Conservation (phyloP, 2,113 vertebrate genomes). For the Rhabdornis inornatus region DNA sequence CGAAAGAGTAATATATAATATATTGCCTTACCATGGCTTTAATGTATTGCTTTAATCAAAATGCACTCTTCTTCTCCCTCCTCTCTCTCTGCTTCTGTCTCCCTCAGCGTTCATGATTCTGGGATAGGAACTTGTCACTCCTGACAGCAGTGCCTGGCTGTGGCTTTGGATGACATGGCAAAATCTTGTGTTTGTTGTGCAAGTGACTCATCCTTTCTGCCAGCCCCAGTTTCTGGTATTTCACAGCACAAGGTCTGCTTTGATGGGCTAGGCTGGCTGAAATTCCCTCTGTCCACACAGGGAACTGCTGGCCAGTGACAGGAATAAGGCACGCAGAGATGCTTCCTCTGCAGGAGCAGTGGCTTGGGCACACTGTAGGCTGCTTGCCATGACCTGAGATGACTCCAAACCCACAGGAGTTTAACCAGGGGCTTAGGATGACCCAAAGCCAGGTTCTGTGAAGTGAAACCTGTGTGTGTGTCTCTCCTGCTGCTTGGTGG, state of each 20-base stretch:
- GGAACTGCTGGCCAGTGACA: neutral
- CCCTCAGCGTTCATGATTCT: neutral
- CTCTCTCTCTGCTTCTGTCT: neutral
- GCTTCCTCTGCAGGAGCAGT: neutral
- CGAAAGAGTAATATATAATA: neutral
- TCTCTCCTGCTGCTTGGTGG: neutral
- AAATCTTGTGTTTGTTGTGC: neutral
- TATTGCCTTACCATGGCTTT: neutral
- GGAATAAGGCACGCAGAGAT: neutral
- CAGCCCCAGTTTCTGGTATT: neutral
- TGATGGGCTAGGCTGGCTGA: neutral
- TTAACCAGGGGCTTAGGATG: neutral
- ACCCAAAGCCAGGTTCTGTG: neutral
- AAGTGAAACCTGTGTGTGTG: neutral
- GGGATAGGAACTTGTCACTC: neutral
- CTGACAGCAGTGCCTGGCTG: neutral
- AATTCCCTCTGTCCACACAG: neutral
- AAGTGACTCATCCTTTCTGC: neutral
- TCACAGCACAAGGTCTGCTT: neutral
- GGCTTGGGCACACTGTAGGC: neutral
- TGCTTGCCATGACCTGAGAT: neutral
- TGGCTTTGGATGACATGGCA: neutral
- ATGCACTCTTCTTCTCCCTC: neutral
- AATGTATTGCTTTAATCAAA: neutral
- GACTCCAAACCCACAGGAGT: neutral